phyloP scores from a whole-genome alignment of 2,888 invertebrate genomes.

The Cryptosula pallasiana region DNA sequence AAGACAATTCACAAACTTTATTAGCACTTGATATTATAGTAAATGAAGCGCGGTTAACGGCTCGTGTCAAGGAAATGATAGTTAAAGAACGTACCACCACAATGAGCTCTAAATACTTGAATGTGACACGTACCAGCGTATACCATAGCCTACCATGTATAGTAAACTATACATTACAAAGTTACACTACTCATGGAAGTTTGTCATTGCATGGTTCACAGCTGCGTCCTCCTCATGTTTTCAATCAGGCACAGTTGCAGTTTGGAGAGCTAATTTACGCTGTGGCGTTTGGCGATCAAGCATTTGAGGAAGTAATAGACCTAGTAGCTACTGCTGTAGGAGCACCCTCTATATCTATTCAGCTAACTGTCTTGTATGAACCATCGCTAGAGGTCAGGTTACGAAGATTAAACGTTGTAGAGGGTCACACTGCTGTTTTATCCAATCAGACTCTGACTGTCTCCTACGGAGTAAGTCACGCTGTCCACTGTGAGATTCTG shows the following conservation, averaged over 20 bases:
- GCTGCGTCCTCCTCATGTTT: background rate
- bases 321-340: background rate
- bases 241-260: background rate
- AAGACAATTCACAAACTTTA: background rate
- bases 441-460: background rate
- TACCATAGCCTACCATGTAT: too few relatives aligned
- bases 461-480: background rate
- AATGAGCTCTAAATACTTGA: background rate
- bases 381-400: background rate
- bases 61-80: background rate
- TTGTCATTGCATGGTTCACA: background rate
- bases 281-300: background rate
- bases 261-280: background rate
- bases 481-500: background rate
- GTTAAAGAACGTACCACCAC: background rate
- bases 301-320: constrained; percentile 3
- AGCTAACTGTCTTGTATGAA: background rate
- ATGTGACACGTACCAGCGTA: background rate
- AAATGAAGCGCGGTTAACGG: background rate
- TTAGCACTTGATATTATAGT: background rate
- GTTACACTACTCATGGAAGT: background rate
- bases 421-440: background rate
- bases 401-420: background rate
- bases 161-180: background rate
- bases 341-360: background rate